phyloP scores from a whole-genome alignment of 2,113 vertebrate species.

The Balaeniceps rex region DNA sequence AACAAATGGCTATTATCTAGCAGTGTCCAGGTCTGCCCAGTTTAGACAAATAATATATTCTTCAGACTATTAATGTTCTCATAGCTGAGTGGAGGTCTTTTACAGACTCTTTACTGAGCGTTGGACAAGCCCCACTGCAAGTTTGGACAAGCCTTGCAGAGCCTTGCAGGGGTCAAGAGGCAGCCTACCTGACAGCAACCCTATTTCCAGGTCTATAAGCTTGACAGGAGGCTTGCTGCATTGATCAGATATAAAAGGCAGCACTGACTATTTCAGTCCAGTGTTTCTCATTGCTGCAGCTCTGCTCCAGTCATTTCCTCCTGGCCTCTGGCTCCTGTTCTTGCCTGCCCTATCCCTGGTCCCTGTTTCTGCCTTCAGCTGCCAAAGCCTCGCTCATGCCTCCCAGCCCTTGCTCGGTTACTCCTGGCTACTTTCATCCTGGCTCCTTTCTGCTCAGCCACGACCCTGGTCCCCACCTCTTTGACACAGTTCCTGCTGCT shows the following conservation, averaged over 20 bases:
- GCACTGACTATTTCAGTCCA: background rate
- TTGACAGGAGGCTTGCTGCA: background rate
- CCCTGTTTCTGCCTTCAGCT: background rate
- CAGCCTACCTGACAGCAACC: background rate
- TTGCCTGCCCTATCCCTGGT: background rate
- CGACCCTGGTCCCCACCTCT: background rate
- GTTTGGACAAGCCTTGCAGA: background rate
- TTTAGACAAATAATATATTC: background rate
- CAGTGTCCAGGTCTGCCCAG: background rate
- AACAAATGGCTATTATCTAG: background rate
- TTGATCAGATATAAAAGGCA: background rate
- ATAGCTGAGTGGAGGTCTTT: background rate
- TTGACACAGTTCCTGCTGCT: background rate
- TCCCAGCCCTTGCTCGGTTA: background rate
- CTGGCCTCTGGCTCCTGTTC: background rate
- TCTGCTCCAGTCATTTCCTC: background rate
- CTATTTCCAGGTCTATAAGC: background rate
- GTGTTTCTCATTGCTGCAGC: background rate
- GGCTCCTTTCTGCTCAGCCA: background rate
- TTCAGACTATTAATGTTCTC: background rate
- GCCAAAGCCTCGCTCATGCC: rapidly evolving
- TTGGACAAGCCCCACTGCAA: background rate
- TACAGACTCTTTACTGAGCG: background rate
- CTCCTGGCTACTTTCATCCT: background rate
- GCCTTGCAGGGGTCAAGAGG: background rate